These are phyloP conservation scores for Ochotona curzoniae DNA, from an alignment of 2,113 vertebrate genomes.

Conservation along the genomic window DNA sequence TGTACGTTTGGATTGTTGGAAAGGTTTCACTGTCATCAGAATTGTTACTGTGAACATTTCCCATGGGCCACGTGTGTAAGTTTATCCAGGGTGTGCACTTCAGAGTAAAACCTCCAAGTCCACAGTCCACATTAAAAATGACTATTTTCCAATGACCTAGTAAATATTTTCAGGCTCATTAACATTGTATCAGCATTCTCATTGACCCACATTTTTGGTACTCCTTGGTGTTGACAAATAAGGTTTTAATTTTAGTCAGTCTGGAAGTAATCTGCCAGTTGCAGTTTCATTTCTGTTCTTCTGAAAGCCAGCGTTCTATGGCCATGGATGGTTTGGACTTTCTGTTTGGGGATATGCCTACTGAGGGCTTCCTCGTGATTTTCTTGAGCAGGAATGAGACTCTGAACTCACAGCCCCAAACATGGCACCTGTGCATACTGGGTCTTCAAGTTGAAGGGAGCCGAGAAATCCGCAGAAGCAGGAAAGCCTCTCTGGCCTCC, in stretches of 20 bases:
- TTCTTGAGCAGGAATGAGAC: neutral
- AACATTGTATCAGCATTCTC: rapidly evolving
- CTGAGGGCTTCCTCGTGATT: neutral
- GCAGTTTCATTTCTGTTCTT: neutral
- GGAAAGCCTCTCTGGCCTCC: neutral
- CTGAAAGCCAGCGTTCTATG: neutral
- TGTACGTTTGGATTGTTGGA: neutral
- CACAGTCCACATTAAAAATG: neutral
- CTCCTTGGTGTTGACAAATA: neutral
- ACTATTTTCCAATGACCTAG: neutral
- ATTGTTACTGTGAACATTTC: neutral
- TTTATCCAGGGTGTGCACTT: neutral
- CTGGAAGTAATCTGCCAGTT: neutral
- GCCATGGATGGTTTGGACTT: neutral
- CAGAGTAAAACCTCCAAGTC: neutral
- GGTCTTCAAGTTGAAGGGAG: neutral
- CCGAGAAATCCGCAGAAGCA: neutral
- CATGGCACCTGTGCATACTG: neutral
- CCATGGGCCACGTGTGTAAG: neutral
- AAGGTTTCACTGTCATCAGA: neutral
- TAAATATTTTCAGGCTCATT: neutral
- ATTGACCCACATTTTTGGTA: neutral
- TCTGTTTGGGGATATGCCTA: neutral
- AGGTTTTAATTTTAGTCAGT: neutral
- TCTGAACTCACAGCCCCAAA: neutral